Conservation (phyloP, 2,888 invertebrate species). For the Odontocolon sp. region DNA sequence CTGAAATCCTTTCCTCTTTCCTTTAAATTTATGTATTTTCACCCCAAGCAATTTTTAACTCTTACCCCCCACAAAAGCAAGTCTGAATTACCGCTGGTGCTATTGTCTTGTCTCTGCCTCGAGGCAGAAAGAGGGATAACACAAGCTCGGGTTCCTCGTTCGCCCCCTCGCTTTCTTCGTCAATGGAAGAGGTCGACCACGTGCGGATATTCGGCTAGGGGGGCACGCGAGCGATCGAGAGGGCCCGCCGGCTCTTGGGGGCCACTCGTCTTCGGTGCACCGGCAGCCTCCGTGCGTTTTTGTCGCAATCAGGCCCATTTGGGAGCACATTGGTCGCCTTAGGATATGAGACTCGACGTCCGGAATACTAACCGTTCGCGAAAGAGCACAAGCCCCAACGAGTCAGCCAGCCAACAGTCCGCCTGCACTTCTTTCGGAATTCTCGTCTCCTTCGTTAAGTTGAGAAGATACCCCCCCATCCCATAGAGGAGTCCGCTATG, state of each 20-base stretch:
- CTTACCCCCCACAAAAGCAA: neutral
- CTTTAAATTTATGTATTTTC: neutral
- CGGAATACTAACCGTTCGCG: constrained; percentile 59
- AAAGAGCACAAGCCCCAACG: constrained; percentile 30
- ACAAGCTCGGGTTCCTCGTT: constrained; percentile 4
- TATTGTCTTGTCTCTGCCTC: neutral
- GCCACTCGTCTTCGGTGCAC: constrained; percentile 9
- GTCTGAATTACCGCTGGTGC: neutral
- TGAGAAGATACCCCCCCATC: constrained; percentile 46
- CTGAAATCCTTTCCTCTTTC: constrained; percentile 1
- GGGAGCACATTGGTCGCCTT: constrained; percentile 60
- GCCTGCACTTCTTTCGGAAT: constrained; percentile 43
- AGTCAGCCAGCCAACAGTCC: neutral
- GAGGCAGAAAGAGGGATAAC: neutral
- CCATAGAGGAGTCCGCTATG: neutral
- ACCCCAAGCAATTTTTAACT: neutral
- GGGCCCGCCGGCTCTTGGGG: neutral
- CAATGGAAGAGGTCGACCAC: constrained; percentile 56
- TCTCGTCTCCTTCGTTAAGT: constrained; percentile 44
- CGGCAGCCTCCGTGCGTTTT: constrained; percentile 51
- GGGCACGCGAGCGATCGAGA: constrained; percentile 4
- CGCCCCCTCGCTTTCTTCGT: constrained; percentile 43
- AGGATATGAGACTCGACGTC: constrained; percentile 57
- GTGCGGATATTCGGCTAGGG: constrained; percentile 54
- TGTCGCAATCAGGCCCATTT: constrained; percentile 64